Conservation (phyloP, 2,797 vertebrate genomes). For the Gallirallus australis region DNA sequence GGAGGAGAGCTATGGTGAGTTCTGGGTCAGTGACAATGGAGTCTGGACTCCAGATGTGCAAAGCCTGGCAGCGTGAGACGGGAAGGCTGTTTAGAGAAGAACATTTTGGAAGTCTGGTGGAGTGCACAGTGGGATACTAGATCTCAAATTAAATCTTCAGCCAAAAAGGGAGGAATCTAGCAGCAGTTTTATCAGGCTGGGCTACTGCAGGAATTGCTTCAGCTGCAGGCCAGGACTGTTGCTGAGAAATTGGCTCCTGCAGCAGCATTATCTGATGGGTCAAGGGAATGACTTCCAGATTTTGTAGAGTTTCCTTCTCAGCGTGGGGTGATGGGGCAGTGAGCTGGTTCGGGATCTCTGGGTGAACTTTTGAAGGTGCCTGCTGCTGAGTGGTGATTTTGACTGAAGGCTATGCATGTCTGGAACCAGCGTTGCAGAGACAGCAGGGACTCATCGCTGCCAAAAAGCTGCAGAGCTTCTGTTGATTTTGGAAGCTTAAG, state of each 20-base stretch:
- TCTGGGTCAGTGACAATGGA: constrained; percentile 62
- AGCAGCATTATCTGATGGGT: constrained; percentile 45
- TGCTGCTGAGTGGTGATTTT: rapidly evolving
- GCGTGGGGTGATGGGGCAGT: background rate
- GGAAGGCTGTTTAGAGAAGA: constrained; percentile 52
- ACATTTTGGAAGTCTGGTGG: constrained; percentile 51
- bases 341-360: background rate
- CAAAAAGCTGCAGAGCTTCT: background rate
- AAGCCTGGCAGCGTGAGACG: background rate
- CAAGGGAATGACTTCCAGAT: background rate
- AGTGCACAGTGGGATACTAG: constrained; percentile 57
- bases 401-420: background rate
- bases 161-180: constrained; percentile 68
- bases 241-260: constrained; percentile 38
- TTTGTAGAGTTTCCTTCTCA: background rate
- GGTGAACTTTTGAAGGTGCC: background rate
- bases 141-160: constrained; percentile 57
- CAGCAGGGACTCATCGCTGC: background rate
- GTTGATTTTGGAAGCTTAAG: background rate
- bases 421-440: background rate
- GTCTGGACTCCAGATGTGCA: constrained; percentile 72
- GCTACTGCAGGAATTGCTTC: constrained; percentile 64
- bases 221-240: constrained; percentile 21
- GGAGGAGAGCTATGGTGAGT: constrained; percentile 27
- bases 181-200: constrained; percentile 51